A percentile compares a stretch with the other conserved stretches of the same genome.
Evolutionary conservation across 2,113 vertebrate genomes (phyloP).

Genomic region (Oncorhynchus nerka): DNA sequence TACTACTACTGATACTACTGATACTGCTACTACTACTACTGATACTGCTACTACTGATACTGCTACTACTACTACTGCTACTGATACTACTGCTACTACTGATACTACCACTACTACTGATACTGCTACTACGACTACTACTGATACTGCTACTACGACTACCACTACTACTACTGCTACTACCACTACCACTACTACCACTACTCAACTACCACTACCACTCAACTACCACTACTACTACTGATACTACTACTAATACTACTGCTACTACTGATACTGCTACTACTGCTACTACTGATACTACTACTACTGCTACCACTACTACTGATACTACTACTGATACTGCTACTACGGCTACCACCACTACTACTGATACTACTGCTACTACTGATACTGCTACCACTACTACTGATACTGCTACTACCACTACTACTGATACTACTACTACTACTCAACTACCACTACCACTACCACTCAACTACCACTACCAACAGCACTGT

Average conservation of each 20-base stretch:
- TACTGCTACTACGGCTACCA: accelerated
- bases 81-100: too few relatives aligned
- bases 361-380: accelerated
- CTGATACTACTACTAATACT: accelerated
- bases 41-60: too few relatives aligned
- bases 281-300: accelerated
- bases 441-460: too few relatives aligned
- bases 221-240: too few relatives aligned
- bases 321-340: accelerated
- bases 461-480: accelerated
- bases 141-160: accelerated
- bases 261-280: accelerated
- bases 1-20: accelerated
- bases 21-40: too few relatives aligned
- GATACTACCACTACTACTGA: accelerated
- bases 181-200: accelerated
- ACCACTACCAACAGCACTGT: too few relatives aligned
- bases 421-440: accelerated
- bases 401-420: too few relatives aligned
- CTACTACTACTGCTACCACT: too few relatives aligned
- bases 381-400: too few relatives aligned
- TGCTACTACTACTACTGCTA: accelerated
- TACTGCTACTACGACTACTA: accelerated
- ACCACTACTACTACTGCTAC: accelerated
- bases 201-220: accelerated